Base-by-base conservation (phyloP, 2,113 vertebrate genomes). In the Nicator chloris region DNA sequence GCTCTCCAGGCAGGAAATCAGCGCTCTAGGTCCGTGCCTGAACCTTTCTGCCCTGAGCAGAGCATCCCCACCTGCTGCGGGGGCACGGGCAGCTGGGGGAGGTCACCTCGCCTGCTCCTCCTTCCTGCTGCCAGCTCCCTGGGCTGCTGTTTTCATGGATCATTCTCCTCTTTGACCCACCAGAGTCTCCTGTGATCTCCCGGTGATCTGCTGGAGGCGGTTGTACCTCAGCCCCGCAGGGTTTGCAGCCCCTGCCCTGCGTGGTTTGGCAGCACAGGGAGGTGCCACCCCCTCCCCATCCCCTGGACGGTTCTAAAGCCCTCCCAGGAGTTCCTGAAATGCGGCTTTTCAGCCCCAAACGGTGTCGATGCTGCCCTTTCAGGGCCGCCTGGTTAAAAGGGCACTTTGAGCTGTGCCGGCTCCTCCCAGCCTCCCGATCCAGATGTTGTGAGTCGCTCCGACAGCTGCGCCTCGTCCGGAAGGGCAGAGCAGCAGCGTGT, bases 31-130 rank as follows among this genome's bases (percentile, higher is more conserved):
- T 40, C n/a, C 63, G 45, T 15, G 49, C 68, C 83, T 37, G 42
- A 85, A 44, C 50, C 39, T 35, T 71, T 72, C 61, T 96, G 76
- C 94, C 90, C 92, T 13, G 3, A 73, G 10, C 57, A 97, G 97
- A 95, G 51, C 65, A 66, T 22, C 78, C 7, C 40, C 9, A 72
- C 35, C 10, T 3, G 23, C 37, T 42, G 11, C 35, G 12, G 83
- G 33, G 60, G 14, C 66, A 44, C 33, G 5, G 24, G 57, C 27
- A 42, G 2, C 31, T 0, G 2, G 35, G 71, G 40, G 40, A 57
- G 2, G 54, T 8, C 39, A 3, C 39, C 31, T 53, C 82, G 44
- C 21, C 4, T 9, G 26, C 54, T 37, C 21, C 45, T 72, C 37
- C 28, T 37, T 21, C 6, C 54, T 57, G 64, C 86, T 64, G 31